Percentiles rank a stretch among this genome's conserved stretches.
These are phyloP conservation scores for Drosophila littoralis DNA, from an alignment of 1,140 invertebrate species.

Conservation along the genomic window DNA sequence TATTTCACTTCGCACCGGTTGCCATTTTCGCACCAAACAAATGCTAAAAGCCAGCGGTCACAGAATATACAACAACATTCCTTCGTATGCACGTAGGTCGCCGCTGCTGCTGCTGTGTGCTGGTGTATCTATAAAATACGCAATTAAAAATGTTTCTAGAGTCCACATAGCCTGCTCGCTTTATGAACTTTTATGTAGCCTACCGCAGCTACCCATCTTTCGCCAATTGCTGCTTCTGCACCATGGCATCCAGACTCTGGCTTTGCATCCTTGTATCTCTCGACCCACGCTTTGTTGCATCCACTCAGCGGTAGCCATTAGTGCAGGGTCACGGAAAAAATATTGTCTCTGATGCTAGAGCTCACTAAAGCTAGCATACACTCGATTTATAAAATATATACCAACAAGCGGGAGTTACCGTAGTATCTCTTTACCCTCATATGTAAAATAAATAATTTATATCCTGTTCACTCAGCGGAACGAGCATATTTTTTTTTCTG, in stretches of 20 bases:
- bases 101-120: not conserved
- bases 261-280: constrained; percentile 13
- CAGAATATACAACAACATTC: constrained; percentile 49
- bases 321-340: constrained; percentile 10
- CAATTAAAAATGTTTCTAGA: constrained; percentile 81
- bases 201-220: constrained; percentile 31
- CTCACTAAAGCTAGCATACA: constrained; percentile 2
- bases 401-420: no score
- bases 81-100: not conserved
- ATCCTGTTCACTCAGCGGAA: no score
- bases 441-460: no score
- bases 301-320: constrained; percentile 75
- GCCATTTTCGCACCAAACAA: constrained; percentile 77
- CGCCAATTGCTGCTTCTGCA: not conserved
- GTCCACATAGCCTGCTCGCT: constrained; percentile 57
- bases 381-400: not conserved
- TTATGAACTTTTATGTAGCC: constrained; percentile 73
- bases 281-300: constrained; percentile 75
- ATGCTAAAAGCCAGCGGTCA: constrained; percentile 57
- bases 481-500: no score
- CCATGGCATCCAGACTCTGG: not conserved
- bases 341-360: not conserved
- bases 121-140: constrained; percentile 77
- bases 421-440: no score
- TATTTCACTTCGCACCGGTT: constrained; percentile 75